Evolutionary conservation across 1,140 invertebrate genomes (phyloP), one percentile per base, ranked within the genome.

Genomic region (Rhagoletis zephyria): DNA sequence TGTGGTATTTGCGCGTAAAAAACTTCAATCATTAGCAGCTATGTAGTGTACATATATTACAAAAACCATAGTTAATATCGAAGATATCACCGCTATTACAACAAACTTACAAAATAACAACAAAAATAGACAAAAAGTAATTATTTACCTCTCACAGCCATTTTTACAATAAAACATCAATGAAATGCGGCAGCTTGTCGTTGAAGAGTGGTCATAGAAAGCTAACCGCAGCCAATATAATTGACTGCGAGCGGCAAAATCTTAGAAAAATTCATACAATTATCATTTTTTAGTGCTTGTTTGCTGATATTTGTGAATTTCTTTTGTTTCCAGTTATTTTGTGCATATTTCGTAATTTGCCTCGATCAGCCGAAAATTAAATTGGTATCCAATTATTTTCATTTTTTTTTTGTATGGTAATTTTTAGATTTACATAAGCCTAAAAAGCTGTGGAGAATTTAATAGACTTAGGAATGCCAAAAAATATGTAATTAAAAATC

Each of bases 1-100:
- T 81, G 74, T 19, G 48, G 48, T 56, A 81, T 56, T 81, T 81
- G 59, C 5, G n/a, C 10, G 19, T 10, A 81, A 81, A 30, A 81
- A 45, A 10, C 10, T 81, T 30, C 51, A 48, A 81, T 81, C 19
- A 81, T 81, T 56, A 59, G 14, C 67, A 7, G 16, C 30, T 30
- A 30, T 30, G 30, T 30, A 30, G 30, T 30, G 1, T 30, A 30
- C 30, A 30, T 30, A 30, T 30, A 30, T 30, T 30, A 30, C 30
- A 30, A 30, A 30, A 30, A 30, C 30, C 30, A 30, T 30, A 30
- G 30, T 0, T 30, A 30, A 30, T 30, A 63, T 63, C 2, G 61
- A 14, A 63, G 30, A 30, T 30, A 30, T 30, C 30, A 30, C 30
- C 30, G 70, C 14, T 42, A 74, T 30, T 16, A 7, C 40, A 40